These are phyloP conservation scores for Microplitis demolitor DNA, from an alignment of 1,140 invertebrate species.

Conservation along the genomic window DNA sequence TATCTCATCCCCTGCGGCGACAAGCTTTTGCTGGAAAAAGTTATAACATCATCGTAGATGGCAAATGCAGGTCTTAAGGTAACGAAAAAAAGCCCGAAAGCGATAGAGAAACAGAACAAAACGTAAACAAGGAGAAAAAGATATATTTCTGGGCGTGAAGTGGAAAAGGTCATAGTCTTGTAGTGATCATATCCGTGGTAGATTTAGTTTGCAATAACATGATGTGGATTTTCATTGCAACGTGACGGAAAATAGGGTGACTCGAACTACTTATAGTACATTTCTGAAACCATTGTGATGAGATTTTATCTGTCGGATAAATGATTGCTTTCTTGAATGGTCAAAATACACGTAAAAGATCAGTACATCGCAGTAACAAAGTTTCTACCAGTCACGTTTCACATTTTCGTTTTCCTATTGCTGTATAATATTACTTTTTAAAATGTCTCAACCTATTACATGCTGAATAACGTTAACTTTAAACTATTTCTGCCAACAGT, in stretches of 20 bases:
- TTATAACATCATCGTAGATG: constrained; percentile 16
- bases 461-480: too few relatives aligned
- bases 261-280: not conserved
- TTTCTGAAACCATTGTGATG: not conserved
- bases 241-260: not conserved
- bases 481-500: too few relatives aligned
- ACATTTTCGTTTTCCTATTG: not conserved
- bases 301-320: constrained; percentile 22
- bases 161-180: constrained; percentile 6
- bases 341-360: not conserved
- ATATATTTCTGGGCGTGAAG: not conserved
- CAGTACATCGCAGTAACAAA: not conserved
- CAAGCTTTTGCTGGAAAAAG: constrained; percentile 19
- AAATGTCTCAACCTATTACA: too few relatives aligned
- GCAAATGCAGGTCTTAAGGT: not conserved
- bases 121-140: not conserved
- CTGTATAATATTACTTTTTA: not conserved
- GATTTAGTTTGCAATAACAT: constrained; percentile 2
- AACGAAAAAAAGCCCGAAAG: not conserved
- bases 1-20: constrained; percentile 21
- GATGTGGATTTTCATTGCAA: not conserved
- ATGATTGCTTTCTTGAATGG: constrained; percentile 10
- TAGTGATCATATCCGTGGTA: constrained; percentile 11
- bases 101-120: not conserved
- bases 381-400: not conserved